These are phyloP conservation scores for Emmelina monodactyla DNA, from an alignment of 2,888 invertebrate genomes.

Conservation along the genomic window DNA sequence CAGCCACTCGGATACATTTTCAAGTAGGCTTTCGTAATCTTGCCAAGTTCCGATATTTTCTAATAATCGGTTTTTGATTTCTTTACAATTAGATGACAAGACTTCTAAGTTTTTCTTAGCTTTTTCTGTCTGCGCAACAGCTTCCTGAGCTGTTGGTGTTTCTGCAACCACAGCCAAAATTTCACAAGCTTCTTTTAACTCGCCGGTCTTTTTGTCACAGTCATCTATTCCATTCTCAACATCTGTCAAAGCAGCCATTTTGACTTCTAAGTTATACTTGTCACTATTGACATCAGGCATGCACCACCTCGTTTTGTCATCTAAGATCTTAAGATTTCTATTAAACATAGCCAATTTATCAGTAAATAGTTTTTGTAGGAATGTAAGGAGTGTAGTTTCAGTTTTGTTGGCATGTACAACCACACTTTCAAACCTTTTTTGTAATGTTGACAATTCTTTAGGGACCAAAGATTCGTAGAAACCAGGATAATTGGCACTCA, in stretches of 20 bases:
- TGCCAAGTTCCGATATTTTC: slow-evolving; percentile 80
- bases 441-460: slow-evolving; percentile 84
- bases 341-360: slow-evolving; percentile 85
- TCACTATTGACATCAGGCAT: slow-evolving; percentile 88
- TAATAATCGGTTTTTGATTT: slow-evolving; percentile 73
- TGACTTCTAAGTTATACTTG: slow-evolving; percentile 91
- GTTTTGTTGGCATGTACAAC: slow-evolving; percentile 82
- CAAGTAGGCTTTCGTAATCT: slow-evolving; percentile 79
- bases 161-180: slow-evolving; percentile 78
- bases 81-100: slow-evolving; percentile 71
- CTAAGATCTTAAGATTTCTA: slow-evolving; percentile 79
- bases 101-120: slow-evolving; percentile 76
- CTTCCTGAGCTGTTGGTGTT: slow-evolving; percentile 71
- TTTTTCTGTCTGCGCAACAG: slow-evolving; percentile 74
- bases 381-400: slow-evolving; percentile 77
- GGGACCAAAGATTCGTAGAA: slow-evolving; percentile 79
- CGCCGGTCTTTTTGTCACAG: slow-evolving; percentile 71
- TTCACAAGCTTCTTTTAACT: slow-evolving; percentile 75
- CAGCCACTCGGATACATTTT: slow-evolving; percentile 77
- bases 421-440: slow-evolving; percentile 83
- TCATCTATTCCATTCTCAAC: slow-evolving; percentile 77
- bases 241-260: slow-evolving; percentile 80
- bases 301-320: slow-evolving; percentile 93
- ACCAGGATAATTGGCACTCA: slow-evolving; percentile 78
- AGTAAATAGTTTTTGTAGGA: slow-evolving; percentile 86